A percentile compares a stretch with the other conserved stretches of the same genome.
phyloP scores from a whole-genome alignment of 1,140 invertebrate genomes.

The Drosophila novamexicana region DNA sequence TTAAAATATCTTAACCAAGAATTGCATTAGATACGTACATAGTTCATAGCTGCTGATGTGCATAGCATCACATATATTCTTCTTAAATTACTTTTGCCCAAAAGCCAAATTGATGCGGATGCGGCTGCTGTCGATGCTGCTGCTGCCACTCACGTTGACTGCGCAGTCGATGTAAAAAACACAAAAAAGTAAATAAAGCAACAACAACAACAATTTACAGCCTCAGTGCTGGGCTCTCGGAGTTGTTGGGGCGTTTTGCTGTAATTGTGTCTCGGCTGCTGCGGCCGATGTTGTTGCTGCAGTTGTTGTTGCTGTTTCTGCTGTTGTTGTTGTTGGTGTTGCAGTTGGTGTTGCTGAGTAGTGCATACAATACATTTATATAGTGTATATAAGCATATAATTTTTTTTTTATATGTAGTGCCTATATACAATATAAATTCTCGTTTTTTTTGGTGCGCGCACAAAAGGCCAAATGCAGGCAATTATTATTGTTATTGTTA shows the following conservation, averaged over 20 bases:
- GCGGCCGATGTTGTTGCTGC: conserved; percentile 35
- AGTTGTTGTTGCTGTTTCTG: conserved; percentile 27
- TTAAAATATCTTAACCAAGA: not conserved
- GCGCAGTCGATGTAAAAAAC: conserved; percentile 27
- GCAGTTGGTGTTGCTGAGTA: conserved; percentile 33
- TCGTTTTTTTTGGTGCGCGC: conserved; percentile 57
- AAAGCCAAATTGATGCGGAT: conserved; percentile 71
- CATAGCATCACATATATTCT: conserved; percentile 83
- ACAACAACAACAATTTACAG: conserved; percentile 31
- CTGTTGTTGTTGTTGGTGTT: conserved; percentile 32
- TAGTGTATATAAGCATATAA: conserved; percentile 44
- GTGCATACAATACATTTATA: conserved; percentile 46
- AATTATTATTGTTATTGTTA: conserved; percentile 65
- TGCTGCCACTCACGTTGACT: conserved; percentile 21
- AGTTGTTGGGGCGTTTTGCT: conserved; percentile 43
- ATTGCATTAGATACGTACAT: conserved; percentile 71
- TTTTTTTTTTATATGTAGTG: conserved; percentile 51
- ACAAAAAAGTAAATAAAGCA: conserved; percentile 3
- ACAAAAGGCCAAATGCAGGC: conserved; percentile 77
- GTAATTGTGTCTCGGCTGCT: conserved; percentile 47
- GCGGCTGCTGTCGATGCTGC: conserved; percentile 17
- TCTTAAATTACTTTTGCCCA: conserved; percentile 80
- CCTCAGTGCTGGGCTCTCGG: conserved; percentile 14
- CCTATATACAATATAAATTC: conserved; percentile 76
- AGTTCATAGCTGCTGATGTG: conserved; percentile 84